A percentile compares a stretch with the other conserved stretches of the same genome.
These are phyloP conservation scores for Engystomops pustulosus DNA, from an alignment of 2,113 vertebrate species.

Conservation along the genomic window DNA sequence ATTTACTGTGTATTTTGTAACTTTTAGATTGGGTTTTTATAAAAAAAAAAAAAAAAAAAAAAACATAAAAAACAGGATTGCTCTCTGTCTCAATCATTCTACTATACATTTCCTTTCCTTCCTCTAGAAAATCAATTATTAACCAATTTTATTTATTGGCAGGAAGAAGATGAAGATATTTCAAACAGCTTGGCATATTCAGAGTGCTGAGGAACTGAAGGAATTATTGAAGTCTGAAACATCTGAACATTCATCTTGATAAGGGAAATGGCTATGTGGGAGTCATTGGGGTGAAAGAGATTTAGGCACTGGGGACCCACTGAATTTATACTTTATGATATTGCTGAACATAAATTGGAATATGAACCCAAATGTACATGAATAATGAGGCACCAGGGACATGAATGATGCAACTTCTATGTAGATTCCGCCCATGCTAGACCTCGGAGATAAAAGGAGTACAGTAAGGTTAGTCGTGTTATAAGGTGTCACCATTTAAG, in stretches of 20 bases:
- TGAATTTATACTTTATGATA: background rate
- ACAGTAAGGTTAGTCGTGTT: background rate
- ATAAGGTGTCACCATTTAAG: background rate
- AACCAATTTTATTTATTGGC: constrained; percentile 45
- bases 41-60: no score
- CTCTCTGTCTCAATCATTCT: background rate
- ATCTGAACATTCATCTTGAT: background rate
- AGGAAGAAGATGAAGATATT: constrained; percentile 74
- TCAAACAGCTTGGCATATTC: constrained; percentile 69
- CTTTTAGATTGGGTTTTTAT: no score
- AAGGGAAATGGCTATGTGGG: background rate
- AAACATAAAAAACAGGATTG: no score
- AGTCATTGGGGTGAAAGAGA: background rate
- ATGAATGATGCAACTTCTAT: background rate
- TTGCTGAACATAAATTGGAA: constrained; percentile 9
- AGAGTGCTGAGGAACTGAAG: constrained; percentile 66
- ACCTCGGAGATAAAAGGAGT: background rate
- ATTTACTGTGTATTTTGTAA: no score
- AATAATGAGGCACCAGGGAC: background rate
- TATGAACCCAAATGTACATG: background rate
- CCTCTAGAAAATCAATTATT: background rate
- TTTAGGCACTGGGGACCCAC: background rate
- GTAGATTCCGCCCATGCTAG: background rate
- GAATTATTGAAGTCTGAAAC: constrained; percentile 59
- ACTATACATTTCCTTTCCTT: background rate